Base-by-base conservation (phyloP, 2,888 invertebrate genomes). In the Cephus runcator region DNA sequence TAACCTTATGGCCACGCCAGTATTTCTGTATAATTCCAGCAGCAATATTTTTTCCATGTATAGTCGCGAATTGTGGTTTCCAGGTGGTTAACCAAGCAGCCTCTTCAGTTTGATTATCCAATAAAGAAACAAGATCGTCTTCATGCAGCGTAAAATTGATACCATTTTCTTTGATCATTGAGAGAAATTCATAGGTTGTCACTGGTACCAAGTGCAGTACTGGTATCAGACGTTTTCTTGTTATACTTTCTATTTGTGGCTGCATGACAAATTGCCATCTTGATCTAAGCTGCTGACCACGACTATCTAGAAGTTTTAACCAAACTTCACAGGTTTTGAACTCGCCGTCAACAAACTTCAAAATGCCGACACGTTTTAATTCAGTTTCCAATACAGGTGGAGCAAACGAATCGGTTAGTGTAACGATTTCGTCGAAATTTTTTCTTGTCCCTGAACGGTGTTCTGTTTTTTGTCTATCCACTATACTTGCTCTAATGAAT, bases 1-100 rank as follows among this genome's bases (percentile, higher is more conserved):
- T 56, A 56, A 87, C 87, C 87, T 76, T 75, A 71, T 79, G 82
- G 11, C 85, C 85, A 69, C 85, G 85, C 85, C 85, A 87, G n/a
- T 15, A 36, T 34, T 81, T 40, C 76, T 87, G 86, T 77, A 87
- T 83, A 30, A 86, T 23, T 3, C 76, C 82, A 15, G 82, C 87
- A 3, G 86, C 87, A 12, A 83, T 23, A 4, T 83, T 76, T 34
- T 79, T 78, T 3, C 82, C 83, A 11, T 81, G 79, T 1, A 81
- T 74, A 34, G 34, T 73, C 34, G 79, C 75, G 9, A 86, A 79
- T 69, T 85, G 87, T n/a, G 75, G 34, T 75, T 23, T 80, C 81
- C 83, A 82, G 30, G 78, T 81, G 4, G 40, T 73, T 34, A 87
- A 69, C 82, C 80, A 84, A 36, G 12, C 31, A 31, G 75, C 76